These are phyloP conservation scores for Norana najaformis DNA, from an alignment of 2,888 invertebrate genomes.

Conservation along the genomic window DNA sequence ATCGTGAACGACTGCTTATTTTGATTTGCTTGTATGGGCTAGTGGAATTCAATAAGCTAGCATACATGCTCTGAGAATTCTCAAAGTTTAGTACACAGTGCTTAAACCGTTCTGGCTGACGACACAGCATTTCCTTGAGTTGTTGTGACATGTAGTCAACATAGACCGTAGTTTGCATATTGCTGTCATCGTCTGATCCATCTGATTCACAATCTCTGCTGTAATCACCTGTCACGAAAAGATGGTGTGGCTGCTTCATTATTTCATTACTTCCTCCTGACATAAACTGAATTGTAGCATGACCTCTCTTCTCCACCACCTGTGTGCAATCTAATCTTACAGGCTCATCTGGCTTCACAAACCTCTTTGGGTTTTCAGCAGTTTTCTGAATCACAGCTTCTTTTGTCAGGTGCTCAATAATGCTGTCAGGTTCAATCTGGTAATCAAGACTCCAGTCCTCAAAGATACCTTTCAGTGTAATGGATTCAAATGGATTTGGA, in stretches of 20 bases:
- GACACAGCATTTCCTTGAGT: constrained; percentile 42
- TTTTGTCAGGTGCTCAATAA: constrained; percentile 48
- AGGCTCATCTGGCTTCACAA: neutral
- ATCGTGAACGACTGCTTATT: constrained; percentile 46
- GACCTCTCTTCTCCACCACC: constrained; percentile 47
- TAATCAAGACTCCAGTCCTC: constrained; percentile 47
- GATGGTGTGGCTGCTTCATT: constrained; percentile 32
- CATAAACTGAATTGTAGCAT: constrained; percentile 46
- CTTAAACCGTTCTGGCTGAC: constrained; percentile 49
- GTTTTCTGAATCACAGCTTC: constrained; percentile 36
- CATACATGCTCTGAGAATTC: constrained; percentile 41
- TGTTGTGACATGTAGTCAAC: constrained; percentile 39
- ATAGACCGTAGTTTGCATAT: constrained; percentile 19
- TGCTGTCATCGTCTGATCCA: constrained; percentile 30
- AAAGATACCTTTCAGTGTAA: constrained; percentile 37
- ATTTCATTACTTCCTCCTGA: constrained; percentile 19
- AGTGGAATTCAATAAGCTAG: constrained; percentile 26
- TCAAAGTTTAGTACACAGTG: constrained; percentile 47
- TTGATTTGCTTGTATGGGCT: constrained; percentile 36
- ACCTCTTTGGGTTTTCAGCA: neutral
- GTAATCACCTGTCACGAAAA: constrained; percentile 39
- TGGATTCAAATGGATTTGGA: constrained; percentile 21
- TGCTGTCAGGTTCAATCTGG: constrained; percentile 47
- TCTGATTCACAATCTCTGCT: constrained; percentile 38
- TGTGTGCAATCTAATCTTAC: constrained; percentile 45